Conservation (phyloP, 2,113 vertebrate species). For the Hippolais icterina region DNA sequence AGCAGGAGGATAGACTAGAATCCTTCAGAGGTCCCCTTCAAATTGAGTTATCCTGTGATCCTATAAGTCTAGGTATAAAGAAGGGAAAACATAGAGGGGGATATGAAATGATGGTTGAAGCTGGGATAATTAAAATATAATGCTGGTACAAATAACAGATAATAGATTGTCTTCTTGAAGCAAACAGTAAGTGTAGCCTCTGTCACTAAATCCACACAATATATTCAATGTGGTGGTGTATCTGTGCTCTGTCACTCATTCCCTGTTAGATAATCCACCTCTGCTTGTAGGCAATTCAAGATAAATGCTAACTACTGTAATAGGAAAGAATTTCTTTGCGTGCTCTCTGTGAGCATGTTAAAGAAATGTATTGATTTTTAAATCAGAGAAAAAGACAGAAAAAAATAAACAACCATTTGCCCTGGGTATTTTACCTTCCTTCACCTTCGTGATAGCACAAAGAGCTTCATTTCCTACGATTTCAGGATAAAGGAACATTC, state of each 20-base stretch:
- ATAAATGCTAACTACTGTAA: not conserved
- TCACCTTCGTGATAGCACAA: fast-evolving
- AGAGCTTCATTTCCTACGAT: not conserved
- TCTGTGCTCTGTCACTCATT: not conserved
- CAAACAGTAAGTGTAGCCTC: not conserved
- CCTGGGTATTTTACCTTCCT: not conserved
- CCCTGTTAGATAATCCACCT: not conserved
- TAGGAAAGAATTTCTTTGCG: not conserved
- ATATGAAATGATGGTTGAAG: not conserved
- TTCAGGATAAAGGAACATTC: not conserved
- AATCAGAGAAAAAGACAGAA: not conserved
- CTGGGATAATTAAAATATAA: not conserved
- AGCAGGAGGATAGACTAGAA: not conserved
- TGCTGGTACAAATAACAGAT: not conserved
- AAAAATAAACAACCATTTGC: not conserved
- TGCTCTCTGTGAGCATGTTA: not conserved
- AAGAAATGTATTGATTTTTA: not conserved
- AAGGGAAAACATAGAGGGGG: too few species aligned
- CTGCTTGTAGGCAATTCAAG: not conserved
- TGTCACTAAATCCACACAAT: not conserved
- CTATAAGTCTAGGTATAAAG: not conserved
- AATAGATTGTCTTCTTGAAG: not conserved
- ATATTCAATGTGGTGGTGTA: fast-evolving
- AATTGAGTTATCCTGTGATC: not conserved
- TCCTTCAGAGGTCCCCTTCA: not conserved